Evolutionary conservation across 1,140 invertebrate genomes (phyloP).

Genomic region (Liolophura sinensis): DNA sequence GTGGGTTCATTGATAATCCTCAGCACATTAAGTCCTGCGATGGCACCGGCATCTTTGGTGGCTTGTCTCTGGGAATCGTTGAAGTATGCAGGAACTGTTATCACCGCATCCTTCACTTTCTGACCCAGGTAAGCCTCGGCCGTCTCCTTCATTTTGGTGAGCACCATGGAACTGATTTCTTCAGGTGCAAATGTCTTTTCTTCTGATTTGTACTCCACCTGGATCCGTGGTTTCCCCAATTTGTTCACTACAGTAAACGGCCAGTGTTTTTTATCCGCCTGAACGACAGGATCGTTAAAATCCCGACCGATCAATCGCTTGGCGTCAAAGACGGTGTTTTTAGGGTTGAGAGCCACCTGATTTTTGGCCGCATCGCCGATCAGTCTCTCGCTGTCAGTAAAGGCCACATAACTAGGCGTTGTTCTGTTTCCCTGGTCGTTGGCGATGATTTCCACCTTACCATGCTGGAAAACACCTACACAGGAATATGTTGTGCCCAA

Average conservation of each 20-base stretch:
- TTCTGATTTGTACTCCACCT: conserved; percentile 83
- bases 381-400: conserved; percentile 82
- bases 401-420: conserved; percentile 83
- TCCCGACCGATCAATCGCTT: conserved; percentile 89
- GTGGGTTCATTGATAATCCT: conserved; percentile 62
- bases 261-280: conserved; percentile 92
- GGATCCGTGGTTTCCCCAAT: conserved; percentile 70
- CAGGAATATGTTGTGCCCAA: conserved; percentile 64
- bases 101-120: conserved; percentile 51
- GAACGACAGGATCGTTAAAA: conserved; percentile 85
- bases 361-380: conserved; percentile 76
- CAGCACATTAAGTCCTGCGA: conserved; percentile 65
- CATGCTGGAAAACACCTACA: conserved; percentile 67
- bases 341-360: conserved; percentile 78
- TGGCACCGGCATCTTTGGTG: conserved; percentile 55
- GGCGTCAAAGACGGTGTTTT: conserved; percentile 89
- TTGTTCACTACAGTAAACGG: conserved; percentile 67
- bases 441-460: conserved; percentile 88
- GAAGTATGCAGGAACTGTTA: conserved; percentile 62
- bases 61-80: conserved; percentile 73
- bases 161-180: conserved; percentile 84
- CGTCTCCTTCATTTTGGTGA: conserved; percentile 84
- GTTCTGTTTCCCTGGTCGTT: conserved; percentile 92
- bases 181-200: conserved; percentile 86
- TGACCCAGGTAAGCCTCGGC: conserved; percentile 91